phyloP scores from a whole-genome alignment of 2,113 vertebrate species.

The Nothocercus nigrocapillus region DNA sequence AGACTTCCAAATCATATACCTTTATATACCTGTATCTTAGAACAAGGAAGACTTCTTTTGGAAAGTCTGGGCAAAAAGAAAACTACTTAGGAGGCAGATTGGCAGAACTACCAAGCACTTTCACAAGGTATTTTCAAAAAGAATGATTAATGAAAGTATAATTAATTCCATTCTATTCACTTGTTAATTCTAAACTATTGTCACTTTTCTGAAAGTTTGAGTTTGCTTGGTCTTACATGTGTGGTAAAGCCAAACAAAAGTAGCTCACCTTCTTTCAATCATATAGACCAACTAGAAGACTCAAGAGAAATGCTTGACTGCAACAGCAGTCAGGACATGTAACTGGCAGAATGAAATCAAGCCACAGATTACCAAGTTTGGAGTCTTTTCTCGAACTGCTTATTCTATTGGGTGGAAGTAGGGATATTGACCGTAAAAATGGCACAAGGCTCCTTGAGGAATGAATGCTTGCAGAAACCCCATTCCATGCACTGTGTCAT shows the following conservation, averaged over 20 bases:
- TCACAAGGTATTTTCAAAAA: not conserved
- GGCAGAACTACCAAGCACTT: not conserved
- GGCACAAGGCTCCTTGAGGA: not conserved
- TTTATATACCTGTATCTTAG: not conserved
- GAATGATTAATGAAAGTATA: not conserved
- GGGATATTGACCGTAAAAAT: constrained; percentile 42
- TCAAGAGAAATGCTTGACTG: not conserved
- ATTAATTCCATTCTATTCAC: not conserved
- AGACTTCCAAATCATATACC: not conserved
- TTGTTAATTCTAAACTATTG: not conserved
- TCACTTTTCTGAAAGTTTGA: not conserved
- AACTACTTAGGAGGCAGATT: accelerated
- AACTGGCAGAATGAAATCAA: constrained; percentile 22
- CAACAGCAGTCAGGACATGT: constrained; percentile 29
- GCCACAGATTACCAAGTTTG: constrained; percentile 35
- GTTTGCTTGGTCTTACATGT: not conserved
- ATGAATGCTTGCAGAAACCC: not conserved
- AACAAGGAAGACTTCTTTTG: not conserved
- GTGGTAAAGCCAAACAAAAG: not conserved
- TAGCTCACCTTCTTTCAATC: not conserved
- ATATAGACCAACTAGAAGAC: not conserved
- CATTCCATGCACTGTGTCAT: not conserved
- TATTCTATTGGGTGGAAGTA: constrained; percentile 24
- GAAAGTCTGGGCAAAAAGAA: not conserved
- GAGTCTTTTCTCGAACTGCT: constrained; percentile 36